These are phyloP conservation scores for Caiman crocodilus DNA, from an alignment of 2,797 vertebrate genomes.

Conservation along the genomic window DNA sequence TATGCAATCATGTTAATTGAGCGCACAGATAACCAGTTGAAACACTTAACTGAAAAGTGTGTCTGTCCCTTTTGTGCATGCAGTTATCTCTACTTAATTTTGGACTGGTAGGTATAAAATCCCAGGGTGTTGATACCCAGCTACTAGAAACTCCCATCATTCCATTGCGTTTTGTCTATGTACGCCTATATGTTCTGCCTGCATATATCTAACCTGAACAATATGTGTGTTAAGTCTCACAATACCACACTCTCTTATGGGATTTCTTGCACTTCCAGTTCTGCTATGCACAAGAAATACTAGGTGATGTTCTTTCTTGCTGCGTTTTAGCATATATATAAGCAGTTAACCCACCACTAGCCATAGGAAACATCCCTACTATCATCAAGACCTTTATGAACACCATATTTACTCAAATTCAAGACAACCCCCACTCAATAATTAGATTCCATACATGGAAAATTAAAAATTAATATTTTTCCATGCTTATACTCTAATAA, in stretches of 20 bases:
- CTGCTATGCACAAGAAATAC: background rate
- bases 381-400: background rate
- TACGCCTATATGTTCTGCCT: background rate
- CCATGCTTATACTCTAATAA: too few species aligned
- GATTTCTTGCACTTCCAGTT: background rate
- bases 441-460: too few species aligned
- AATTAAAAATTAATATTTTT: too few species aligned
- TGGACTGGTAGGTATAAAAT: background rate
- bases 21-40: background rate
- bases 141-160: background rate
- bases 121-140: background rate
- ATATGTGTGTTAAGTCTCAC: background rate
- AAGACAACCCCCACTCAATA: too few species aligned
- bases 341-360: background rate
- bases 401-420: too few species aligned
- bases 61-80: background rate
- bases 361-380: background rate
- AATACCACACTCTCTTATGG: background rate
- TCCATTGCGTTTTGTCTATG: background rate
- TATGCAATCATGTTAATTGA: background rate
- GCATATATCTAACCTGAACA: background rate
- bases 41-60: background rate
- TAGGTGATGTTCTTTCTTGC: background rate
- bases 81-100: background rate
- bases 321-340: background rate